Evolutionary conservation across 2,888 invertebrate genomes (phyloP).

Genomic region (Leptinotarsa rubiginosa): DNA sequence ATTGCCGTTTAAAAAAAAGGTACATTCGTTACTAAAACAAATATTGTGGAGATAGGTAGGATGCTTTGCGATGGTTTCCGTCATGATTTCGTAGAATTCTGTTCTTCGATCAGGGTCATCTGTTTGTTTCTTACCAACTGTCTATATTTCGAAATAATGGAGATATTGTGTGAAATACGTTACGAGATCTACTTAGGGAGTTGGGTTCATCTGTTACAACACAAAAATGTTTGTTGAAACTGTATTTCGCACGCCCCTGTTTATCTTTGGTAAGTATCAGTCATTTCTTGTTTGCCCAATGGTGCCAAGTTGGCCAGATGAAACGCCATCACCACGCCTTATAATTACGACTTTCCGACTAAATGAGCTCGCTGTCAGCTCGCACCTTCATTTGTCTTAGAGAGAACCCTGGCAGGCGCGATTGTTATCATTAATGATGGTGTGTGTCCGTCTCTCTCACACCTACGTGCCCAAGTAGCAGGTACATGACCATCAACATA

Average conservation of each 20-base stretch:
- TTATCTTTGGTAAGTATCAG: constrained; percentile 38
- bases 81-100: too few relatives aligned
- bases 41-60: too few relatives aligned
- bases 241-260: constrained; percentile 34
- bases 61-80: too few relatives aligned
- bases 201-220: not conserved
- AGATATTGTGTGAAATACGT: too few relatives aligned
- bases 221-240: not conserved
- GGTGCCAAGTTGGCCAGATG: constrained; percentile 54
- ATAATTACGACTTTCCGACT: constrained; percentile 69
- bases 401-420: constrained; percentile 55
- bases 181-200: not conserved
- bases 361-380: constrained; percentile 67
- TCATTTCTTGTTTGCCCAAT: constrained; percentile 60
- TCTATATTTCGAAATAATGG: too few relatives aligned
- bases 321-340: constrained; percentile 64
- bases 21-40: too few relatives aligned
- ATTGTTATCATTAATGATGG: constrained; percentile 66
- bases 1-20: too few relatives aligned
- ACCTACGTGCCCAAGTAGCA: constrained; percentile 56
- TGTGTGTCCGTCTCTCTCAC: constrained; percentile 54
- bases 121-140: too few relatives aligned
- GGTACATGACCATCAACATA: constrained; percentile 58
- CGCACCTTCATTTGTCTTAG: constrained; percentile 68
- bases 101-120: too few relatives aligned